Percentiles rank a stretch among this genome's conserved stretches.
These are phyloP conservation scores for Mirza zaza DNA, from an alignment of 2,113 vertebrate genomes.

Conservation along the genomic window DNA sequence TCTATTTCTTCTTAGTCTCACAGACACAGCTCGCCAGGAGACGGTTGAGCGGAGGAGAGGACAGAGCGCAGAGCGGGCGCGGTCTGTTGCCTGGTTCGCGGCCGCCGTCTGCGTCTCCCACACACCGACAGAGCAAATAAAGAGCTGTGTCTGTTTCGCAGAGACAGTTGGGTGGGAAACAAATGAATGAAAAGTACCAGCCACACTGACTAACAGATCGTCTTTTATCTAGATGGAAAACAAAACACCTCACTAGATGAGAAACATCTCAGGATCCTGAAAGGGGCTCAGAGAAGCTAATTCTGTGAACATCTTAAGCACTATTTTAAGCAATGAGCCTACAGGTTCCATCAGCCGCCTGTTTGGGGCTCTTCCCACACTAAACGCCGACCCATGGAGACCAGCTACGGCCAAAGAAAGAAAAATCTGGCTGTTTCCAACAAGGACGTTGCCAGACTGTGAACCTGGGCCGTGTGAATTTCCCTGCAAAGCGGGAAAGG, in stretches of 20 bases:
- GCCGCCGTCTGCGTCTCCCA: not conserved
- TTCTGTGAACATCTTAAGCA: not conserved
- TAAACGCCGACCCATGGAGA: not conserved
- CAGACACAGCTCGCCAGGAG: not conserved
- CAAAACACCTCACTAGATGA: not conserved
- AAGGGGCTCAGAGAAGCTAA: not conserved
- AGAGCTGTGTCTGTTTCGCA: not conserved
- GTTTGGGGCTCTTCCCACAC: not conserved
- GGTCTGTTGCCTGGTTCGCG: not conserved
- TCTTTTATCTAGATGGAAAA: not conserved
- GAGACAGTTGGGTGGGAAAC: not conserved
- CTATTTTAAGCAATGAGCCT: not conserved
- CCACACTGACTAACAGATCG: not conserved
- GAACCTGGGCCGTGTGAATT: not conserved
- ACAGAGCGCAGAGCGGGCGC: not conserved
- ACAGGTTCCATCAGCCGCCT: not conserved
- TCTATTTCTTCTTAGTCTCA: not conserved
- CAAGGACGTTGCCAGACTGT: not conserved
- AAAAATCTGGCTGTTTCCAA: not conserved
- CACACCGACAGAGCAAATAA: not conserved
- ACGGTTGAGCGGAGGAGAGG: not conserved
- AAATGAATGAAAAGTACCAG: slow-evolving; percentile 13
- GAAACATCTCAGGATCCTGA: not conserved
- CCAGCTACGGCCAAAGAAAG: not conserved
- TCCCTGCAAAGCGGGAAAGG: not conserved